phyloP scores from a whole-genome alignment of 2,797 vertebrate species.

The Antrozous pallidus region DNA sequence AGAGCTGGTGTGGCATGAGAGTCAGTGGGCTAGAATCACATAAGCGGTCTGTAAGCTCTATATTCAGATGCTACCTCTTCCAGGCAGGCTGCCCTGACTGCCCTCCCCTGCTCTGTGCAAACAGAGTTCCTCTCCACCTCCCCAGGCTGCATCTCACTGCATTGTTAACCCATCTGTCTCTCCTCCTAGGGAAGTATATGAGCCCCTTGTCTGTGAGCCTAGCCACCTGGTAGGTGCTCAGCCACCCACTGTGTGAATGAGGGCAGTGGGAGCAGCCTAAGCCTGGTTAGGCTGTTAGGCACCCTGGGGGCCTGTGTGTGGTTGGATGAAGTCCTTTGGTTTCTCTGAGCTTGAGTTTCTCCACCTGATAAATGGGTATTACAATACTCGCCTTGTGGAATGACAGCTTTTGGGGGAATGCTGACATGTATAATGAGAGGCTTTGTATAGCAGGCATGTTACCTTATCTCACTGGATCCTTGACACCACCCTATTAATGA shows the following conservation, averaged over 20 bases:
- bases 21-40: neutral
- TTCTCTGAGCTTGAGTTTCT: neutral
- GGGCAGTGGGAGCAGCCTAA: neutral
- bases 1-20: neutral
- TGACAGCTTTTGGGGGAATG: neutral
- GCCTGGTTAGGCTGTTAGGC: neutral
- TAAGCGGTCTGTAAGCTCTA: rapidly evolving
- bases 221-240: rapidly evolving
- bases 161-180: neutral
- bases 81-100: neutral
- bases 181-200: neutral
- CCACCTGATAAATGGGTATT: neutral
- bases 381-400: neutral
- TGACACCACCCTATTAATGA: rapidly evolving
- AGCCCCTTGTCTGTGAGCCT: neutral
- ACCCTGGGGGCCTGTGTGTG: rapidly evolving
- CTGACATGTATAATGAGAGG: neutral
- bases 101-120: neutral
- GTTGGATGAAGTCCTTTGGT: neutral
- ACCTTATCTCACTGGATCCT: rapidly evolving
- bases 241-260: rapidly evolving
- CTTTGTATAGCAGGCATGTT: neutral
- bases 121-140: neutral
- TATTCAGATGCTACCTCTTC: neutral
- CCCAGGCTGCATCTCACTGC: neutral